Conservation (phyloP, 2,113 vertebrate genomes). For the Egretta garzetta region DNA sequence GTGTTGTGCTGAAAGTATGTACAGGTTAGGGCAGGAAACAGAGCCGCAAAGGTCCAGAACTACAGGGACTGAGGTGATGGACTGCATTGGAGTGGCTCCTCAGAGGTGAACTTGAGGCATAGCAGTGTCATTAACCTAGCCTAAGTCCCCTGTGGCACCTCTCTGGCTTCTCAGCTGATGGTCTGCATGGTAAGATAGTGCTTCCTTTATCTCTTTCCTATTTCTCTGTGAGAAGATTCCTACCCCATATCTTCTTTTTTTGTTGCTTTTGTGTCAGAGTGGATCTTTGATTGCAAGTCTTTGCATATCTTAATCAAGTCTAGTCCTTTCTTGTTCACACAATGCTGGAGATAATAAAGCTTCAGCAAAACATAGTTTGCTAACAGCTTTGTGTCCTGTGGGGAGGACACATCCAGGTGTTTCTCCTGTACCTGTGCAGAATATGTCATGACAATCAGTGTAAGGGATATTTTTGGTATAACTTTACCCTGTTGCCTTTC, state of each 20-base stretch:
- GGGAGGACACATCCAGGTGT: neutral
- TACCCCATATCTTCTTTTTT: neutral
- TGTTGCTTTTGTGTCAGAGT: neutral
- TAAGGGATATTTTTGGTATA: neutral
- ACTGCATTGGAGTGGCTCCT: neutral
- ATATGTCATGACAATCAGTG: neutral
- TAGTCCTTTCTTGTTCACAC: neutral
- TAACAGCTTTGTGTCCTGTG: neutral
- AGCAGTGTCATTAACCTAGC: neutral
- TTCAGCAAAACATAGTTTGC: neutral
- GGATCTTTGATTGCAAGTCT: neutral
- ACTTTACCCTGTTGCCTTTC: neutral
- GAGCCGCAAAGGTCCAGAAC: neutral
- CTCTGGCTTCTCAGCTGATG: neutral
- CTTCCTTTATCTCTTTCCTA: neutral
- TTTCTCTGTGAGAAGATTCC: neutral
- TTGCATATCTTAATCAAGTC: neutral
- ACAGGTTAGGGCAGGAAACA: neutral
- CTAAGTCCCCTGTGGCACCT: neutral
- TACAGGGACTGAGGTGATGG: neutral
- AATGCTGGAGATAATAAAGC: neutral
- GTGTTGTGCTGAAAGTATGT: neutral
- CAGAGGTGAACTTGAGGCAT: neutral
- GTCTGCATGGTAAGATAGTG: neutral
- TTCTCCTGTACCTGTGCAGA: neutral